phyloP scores from a whole-genome alignment of 2,113 vertebrate genomes.

The Lathamus discolor region DNA sequence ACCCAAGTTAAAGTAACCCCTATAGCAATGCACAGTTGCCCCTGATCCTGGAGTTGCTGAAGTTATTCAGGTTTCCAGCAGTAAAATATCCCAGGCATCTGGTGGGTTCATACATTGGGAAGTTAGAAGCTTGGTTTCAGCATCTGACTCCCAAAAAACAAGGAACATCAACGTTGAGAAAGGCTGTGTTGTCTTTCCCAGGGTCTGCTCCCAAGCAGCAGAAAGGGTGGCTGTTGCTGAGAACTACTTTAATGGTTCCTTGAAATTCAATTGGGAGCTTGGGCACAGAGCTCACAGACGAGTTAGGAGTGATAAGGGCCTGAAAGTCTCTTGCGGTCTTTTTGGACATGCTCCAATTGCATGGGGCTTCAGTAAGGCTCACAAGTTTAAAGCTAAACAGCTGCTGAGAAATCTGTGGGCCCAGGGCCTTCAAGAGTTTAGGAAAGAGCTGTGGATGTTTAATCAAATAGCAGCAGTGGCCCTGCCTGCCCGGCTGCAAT shows the following conservation, averaged over 20 bases:
- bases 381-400: not conserved
- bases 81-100: not conserved
- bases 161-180: not conserved
- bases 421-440: not conserved
- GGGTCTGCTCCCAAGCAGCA: accelerated
- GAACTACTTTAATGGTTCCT: not conserved
- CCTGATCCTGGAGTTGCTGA: not conserved
- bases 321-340: not conserved
- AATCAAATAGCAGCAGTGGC: not conserved
- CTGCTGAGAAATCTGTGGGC: not conserved
- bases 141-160: not conserved
- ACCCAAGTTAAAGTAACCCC: not conserved
- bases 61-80: not conserved
- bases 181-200: not conserved
- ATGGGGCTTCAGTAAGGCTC: not conserved
- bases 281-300: not conserved
- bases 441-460: not conserved
- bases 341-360: not conserved
- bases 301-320: not conserved
- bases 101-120: not conserved
- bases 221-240: not conserved
- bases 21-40: not conserved
- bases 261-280: not conserved
- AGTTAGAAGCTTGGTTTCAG: not conserved
- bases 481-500: not conserved